Evolutionary conservation across 2,113 vertebrate genomes (phyloP), one percentile per base, ranked within the genome.

Genomic region (Oryzias javanicus): DNA sequence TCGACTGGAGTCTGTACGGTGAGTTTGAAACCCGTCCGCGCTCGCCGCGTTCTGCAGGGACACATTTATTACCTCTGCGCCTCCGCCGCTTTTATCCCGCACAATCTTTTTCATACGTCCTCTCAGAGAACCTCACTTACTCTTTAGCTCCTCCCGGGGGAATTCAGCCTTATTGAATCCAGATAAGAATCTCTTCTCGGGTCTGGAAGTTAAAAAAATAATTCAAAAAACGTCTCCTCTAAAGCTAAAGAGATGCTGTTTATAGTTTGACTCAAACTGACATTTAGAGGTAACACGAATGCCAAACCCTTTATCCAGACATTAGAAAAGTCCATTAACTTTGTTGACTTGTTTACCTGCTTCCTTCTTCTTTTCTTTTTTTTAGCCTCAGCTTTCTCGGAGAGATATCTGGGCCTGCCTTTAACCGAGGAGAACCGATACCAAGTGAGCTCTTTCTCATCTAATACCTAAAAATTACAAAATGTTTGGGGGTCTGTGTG

Each of bases 381-480:
- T 65, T 49, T 60, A 89, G 88, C 81, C 6, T 89, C 88, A 0
- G 78, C 78, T 1, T 82, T 85, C 62, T 88, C 88, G 0, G 88
- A 99, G 85, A 86, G 94, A 70, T 98, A 96, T 80, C 89, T 99
- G 1, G 95, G 97, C 27, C 77, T 87, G 55, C 94, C 95, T 47
- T 91, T 91, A 15, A 91, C 88, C 59, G 94, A 96, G 2, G 93
- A 96, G 82, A 94, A 71, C 83, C 90, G 79, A 41, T 99, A 98
- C 72, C 94, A 97, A 84, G 97, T 96, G 74, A 88, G 71, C 13
- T 10, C 16, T 19, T 20, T 1, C 8, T 10, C 35, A 35, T 35
- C 10, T 35, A 3, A 35, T 35, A 10, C 3, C 10, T 35, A 3
- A 12, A 29, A 12, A 35, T 35, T 1, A 35, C 8, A 35, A 35